phyloP scores from a whole-genome alignment of 2,888 invertebrate species.

The Dolichopus griseipennis region DNA sequence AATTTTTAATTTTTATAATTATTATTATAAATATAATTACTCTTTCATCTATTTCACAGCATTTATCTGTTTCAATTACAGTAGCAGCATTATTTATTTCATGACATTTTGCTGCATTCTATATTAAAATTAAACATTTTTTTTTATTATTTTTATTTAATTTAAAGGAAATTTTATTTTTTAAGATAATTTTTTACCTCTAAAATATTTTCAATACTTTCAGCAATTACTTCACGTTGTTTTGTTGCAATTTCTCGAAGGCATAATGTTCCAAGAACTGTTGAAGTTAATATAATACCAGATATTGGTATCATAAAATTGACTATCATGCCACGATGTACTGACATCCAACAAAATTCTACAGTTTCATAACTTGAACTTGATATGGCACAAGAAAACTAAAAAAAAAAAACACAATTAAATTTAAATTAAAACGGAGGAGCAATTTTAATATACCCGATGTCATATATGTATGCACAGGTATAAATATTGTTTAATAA shows the following conservation, averaged over 20 bases:
- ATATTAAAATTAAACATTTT: background rate
- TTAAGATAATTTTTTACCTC: constrained; percentile 15
- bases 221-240: constrained; percentile 24
- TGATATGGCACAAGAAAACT: constrained; percentile 58
- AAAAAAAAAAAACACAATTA: constrained; percentile 28
- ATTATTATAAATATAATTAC: constrained; percentile 11
- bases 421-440: background rate
- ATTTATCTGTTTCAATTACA: constrained; percentile 22
- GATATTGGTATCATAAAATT: constrained; percentile 67
- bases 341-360: constrained; percentile 68
- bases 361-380: constrained; percentile 64
- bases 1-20: background rate
- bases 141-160: no score
- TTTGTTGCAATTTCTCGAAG: constrained; percentile 38
- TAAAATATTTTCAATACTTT: constrained; percentile 25
- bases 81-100: constrained; percentile 20
- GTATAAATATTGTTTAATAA: background rate
- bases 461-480: no score
- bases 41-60: constrained; percentile 22
- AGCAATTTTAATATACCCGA: no score
- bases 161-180: background rate
- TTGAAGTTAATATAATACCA: constrained; percentile 48
- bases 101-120: constrained; percentile 20
- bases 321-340: constrained; percentile 66
- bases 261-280: constrained; percentile 52